phyloP scores from a whole-genome alignment of 2,113 vertebrate genomes.

The Crotalus viridis region DNA sequence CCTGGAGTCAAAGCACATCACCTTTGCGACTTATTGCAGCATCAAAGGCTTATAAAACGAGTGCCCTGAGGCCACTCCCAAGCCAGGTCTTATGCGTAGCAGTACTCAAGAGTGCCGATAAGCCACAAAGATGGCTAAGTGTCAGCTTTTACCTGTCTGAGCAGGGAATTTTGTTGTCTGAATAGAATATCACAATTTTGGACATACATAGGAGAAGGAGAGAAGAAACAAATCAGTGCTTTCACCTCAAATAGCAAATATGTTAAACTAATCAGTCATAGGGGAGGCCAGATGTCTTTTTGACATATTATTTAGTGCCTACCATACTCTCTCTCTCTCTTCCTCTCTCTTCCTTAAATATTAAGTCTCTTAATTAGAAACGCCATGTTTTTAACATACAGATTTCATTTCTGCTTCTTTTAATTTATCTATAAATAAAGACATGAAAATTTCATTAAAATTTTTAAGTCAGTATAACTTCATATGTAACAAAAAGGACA shows the following conservation, averaged over 20 bases:
- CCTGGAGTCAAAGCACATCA: slow-evolving; percentile 51
- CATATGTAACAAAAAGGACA: slow-evolving; percentile 63
- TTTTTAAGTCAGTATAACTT: slow-evolving; percentile 69
- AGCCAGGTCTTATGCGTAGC: slow-evolving; percentile 51
- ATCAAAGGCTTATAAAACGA: slow-evolving; percentile 61
- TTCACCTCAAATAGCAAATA: slow-evolving; percentile 62
- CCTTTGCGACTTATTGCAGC: slow-evolving; percentile 59
- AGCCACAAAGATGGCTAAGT: slow-evolving; percentile 50
- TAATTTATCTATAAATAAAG: slow-evolving; percentile 54
- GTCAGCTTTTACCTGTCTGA: slow-evolving; percentile 64
- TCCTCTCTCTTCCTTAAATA: not conserved
- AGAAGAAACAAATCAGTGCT: slow-evolving; percentile 40
- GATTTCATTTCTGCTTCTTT: slow-evolving; percentile 57
- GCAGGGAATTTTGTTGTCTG: slow-evolving; percentile 51
- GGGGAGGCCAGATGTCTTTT: slow-evolving; percentile 69
- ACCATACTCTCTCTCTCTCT: slow-evolving; percentile 40
- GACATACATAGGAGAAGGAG: slow-evolving; percentile 21
- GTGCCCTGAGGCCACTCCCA: slow-evolving; percentile 62
- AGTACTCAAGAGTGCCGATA: slow-evolving; percentile 34
- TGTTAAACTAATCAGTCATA: slow-evolving; percentile 72
- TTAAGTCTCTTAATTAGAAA: slow-evolving; percentile 72
- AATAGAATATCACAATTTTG: slow-evolving; percentile 58
- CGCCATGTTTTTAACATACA: slow-evolving; percentile 59
- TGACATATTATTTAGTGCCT: slow-evolving; percentile 74
- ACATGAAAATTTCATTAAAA: slow-evolving; percentile 48